Evolutionary conservation across 2,888 invertebrate species (phyloP), one percentile per base, ranked within the genome.

Genomic region (Spodoptera littoralis): DNA sequence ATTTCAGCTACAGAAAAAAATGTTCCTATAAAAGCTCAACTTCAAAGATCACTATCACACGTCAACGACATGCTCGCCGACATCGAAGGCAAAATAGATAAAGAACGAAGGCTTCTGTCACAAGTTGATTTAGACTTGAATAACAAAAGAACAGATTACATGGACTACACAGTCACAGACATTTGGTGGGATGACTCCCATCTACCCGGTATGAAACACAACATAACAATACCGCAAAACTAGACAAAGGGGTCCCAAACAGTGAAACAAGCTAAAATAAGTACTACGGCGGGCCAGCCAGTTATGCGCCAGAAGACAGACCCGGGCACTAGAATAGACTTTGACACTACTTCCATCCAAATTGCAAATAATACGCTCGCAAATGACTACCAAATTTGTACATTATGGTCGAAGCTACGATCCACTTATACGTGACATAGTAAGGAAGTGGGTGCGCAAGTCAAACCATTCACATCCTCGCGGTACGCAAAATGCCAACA

Each of bases 41-140:
- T 63, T 5, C 52, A 18, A 0, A 43, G 44, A 18, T 63, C 62
- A 12, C 12, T 63, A 36, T 3, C 47, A 11, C 57, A 52, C n/a
- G 52, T 63, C 6, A 57, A 48, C 12, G 57, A 47, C 8, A 48
- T 63, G 44, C 43, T 63, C 8, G 57, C 48, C 12, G 43, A 52
- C 11, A 57, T 63, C 12, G 62, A 52, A 44, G 24, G 13, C 43
- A 52, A 48, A 36, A 63, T 63, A 52, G 62, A 63, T 22, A 11
- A n/a, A 1, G 62, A 57, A 52, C 57, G 43, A 44, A 63, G 51
- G 36, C 4, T 52, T 0, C 18, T 52, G 5, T 48, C 62, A 4
- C 47, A 41, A 13, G 24, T 52, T 0, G 57, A 57, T 36, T n/a
- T 11, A 2, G 43, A 44, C 18, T n/a, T 51, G 11, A 51, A 55